These are phyloP conservation scores for Lasius fuliginosus DNA, from an alignment of 2,888 invertebrate species.

Conservation along the genomic window DNA sequence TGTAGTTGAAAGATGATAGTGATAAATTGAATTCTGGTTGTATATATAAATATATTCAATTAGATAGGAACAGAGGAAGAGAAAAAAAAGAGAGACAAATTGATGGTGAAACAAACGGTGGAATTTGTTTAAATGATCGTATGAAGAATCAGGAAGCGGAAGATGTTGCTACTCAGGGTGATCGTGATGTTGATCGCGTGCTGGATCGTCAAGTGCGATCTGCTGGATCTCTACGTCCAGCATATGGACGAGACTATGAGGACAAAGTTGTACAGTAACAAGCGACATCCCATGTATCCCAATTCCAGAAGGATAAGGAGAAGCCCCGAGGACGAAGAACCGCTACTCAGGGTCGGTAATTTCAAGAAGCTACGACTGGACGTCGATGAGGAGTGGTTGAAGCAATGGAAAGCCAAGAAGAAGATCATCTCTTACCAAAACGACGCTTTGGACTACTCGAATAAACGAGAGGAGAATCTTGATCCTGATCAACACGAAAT, in stretches of 20 bases:
- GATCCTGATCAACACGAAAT: constrained; percentile 74
- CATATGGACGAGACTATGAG: constrained; percentile 85
- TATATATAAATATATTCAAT: not conserved
- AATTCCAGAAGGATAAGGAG: constrained; percentile 72
- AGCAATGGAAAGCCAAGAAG: constrained; percentile 61
- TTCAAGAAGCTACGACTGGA: constrained; percentile 81
- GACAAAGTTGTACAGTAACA: constrained; percentile 74
- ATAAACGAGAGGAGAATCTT: constrained; percentile 74
- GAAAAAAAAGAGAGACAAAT: not conserved
- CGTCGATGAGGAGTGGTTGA: constrained; percentile 79
- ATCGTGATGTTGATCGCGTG: constrained; percentile 72
- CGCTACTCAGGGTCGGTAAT: constrained; percentile 73
- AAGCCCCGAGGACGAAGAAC: constrained; percentile 63
- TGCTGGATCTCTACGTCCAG: constrained; percentile 84
- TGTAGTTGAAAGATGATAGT: not conserved
- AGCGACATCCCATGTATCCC: constrained; percentile 72
- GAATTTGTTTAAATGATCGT: constrained; percentile 32
- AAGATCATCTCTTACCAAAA: constrained; percentile 65
- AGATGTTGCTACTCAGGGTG: constrained; percentile 78
- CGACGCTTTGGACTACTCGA: constrained; percentile 80
- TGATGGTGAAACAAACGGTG: constrained; percentile 24
- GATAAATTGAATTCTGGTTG: constrained; percentile 11
- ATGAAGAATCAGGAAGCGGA: constrained; percentile 64
- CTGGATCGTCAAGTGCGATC: constrained; percentile 78
- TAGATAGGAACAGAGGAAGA: not conserved